Base-by-base conservation (phyloP, 2,888 invertebrate species). In the Caenorhabditis doughertyi region DNA sequence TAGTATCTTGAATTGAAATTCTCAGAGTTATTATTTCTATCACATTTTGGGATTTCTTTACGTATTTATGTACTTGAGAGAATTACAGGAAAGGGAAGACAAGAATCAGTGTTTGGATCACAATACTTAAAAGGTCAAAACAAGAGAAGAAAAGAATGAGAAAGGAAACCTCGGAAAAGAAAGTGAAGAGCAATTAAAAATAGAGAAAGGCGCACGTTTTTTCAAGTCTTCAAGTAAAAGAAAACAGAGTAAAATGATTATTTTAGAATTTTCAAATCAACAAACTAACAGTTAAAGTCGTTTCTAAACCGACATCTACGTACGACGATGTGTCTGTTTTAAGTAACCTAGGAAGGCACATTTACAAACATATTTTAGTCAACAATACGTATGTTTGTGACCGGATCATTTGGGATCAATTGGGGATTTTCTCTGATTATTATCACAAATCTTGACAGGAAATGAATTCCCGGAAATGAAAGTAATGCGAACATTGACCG, bases 161-260 rank as follows among this genome's bases (percentile, higher is more conserved):
- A 74, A 58, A 35, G 55, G 44, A 35, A 49, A 42, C 23, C 32
- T 25, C 18, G 47, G 18, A 35, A 23, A 49, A 21, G n/a, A 42
- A 47, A 60, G 21, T 27, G 16, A n/a, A n/a, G 47, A 49, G 67
- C 60, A 76, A 68, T 76, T 76, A 76, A 60, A 76, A 68, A 67
- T 51, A 51, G 39, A 39, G 49, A 58, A 18, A 2, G 42, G 35
- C 44, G 18, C 44, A 47, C 18, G 18, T 18, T 47, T 42, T 8
- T n/a, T n/a, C n/a, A n/a, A n/a, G n/a, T n/a, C n/a, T n/a, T n/a
- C n/a, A n/a, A n/a, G n/a, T n/a, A 32, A 32, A 32, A 9, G 39
- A 39, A 39, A 39, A 8, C 4, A 39, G 11, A 32, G 4, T 32
- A 32, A 32, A 32, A 32, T 7, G 32, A 32, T 9, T 32, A 9